Percentiles rank a stretch among this genome's conserved stretches.
phyloP scores from a whole-genome alignment of 1,140 invertebrate genomes.

The Mactra quadrangularis region DNA sequence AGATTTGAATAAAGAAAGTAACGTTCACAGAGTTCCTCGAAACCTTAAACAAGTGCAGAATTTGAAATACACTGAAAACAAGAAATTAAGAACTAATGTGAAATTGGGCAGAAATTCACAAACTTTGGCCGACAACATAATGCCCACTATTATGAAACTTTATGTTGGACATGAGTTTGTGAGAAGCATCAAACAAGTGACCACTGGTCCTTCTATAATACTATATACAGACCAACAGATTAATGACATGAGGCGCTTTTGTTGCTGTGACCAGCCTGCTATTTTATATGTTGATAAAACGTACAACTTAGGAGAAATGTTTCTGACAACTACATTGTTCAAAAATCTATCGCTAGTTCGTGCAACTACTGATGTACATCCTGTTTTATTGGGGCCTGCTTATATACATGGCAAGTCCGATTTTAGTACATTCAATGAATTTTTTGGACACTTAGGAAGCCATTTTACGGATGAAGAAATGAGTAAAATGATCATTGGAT shows the following conservation, averaged over 20 bases:
- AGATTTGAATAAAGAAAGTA: slow-evolving; percentile 16
- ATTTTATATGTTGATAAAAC: slow-evolving; percentile 33
- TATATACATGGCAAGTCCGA: slow-evolving; percentile 19
- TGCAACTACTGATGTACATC: neutral
- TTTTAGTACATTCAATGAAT: slow-evolving; percentile 22
- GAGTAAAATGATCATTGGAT: neutral
- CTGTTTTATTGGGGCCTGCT: slow-evolving; percentile 7
- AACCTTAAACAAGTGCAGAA: slow-evolving; percentile 31
- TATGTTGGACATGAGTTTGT: neutral
- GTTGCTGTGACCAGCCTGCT: neutral
- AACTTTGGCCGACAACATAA: slow-evolving; percentile 2
- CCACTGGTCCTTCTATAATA: neutral
- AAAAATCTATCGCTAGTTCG: slow-evolving; percentile 12
- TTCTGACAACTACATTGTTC: slow-evolving; percentile 12
- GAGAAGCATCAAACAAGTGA: neutral
- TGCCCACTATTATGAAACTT: slow-evolving; percentile 9
- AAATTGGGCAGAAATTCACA: neutral
- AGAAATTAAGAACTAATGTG: neutral
- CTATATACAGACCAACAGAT: slow-evolving; percentile 20
- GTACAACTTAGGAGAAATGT: slow-evolving; percentile 18
- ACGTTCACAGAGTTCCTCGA: neutral
- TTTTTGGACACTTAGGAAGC: slow-evolving; percentile 6
- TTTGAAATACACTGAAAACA: slow-evolving; percentile 12
- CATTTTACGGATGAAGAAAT: neutral
- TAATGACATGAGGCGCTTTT: slow-evolving; percentile 6